Base-by-base conservation (phyloP, 2,797 vertebrate genomes). In the Girardinus metallicus region DNA sequence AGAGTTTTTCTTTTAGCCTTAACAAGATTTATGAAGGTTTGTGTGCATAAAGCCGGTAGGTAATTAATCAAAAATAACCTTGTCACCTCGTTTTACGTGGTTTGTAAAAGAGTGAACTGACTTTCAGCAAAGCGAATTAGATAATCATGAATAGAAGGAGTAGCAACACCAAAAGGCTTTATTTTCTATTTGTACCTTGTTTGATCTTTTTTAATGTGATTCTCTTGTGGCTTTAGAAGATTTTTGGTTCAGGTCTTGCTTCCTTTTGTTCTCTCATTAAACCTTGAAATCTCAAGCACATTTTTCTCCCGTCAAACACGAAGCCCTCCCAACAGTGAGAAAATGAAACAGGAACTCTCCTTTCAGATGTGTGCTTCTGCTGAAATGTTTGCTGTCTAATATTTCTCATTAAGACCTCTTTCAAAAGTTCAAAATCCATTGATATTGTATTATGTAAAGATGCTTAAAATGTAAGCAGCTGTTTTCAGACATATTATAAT, bases 401-500 rank as follows among this genome's bases (percentile, higher is more conserved):
- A 26, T 43, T 12, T 83, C 78, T 80, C 6, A 78, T 29, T 15
- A 71, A 31, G 60, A 44, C 12, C 1, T n/a, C 13, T 64, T 49
- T 72, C 8, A 41, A 55, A 68, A 76, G 21, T 41, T 88, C 64
- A 70, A 74, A 51, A 87, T 71, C 57, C 29, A 64, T 51, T n/a
- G 66, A 78, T 43, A 36, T 70, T 80, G 87, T 91, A 78, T 87
- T 86, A 87, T 81, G 53, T 71, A 85, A 90, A 89, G 83, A 87
- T 80, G 80, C 85, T 83, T 82, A 66, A 82, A 91, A 89, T 85
- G 79, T 86, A 73, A 87, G 82, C 81, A 39, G 74, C 60, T 66
- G 47, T 81, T 76, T 87, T 87, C 80, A 83, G 86, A 92, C 83
- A 80, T 77, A 86, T 90, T 84, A 83, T 90, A 93, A 93, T 93